A percentile compares a stretch with the other conserved stretches of the same genome.
phyloP scores from a whole-genome alignment of 1,140 invertebrate genomes.

The Penaeus indicus region DNA sequence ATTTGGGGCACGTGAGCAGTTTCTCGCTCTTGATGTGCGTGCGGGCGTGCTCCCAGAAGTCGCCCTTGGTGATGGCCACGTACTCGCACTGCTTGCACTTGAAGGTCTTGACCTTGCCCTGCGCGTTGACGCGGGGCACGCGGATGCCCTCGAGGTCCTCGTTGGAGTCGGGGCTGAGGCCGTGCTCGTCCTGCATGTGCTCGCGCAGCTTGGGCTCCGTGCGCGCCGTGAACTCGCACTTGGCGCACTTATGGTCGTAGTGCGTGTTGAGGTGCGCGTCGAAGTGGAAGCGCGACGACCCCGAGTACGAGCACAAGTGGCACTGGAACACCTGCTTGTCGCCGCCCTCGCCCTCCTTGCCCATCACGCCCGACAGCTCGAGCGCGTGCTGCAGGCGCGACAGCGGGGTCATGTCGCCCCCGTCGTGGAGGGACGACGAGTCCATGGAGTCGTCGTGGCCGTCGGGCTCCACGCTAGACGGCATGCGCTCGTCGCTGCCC shows the following conservation, averaged over 20 bases:
- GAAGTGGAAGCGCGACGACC: conserved; percentile 71
- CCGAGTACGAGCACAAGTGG: conserved; percentile 70
- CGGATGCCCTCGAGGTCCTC: conserved; percentile 78
- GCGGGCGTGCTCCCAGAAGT: conserved; percentile 93
- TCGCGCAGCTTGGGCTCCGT: conserved; percentile 75
- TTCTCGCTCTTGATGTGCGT: conserved; percentile 94
- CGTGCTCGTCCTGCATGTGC: conserved; percentile 74
- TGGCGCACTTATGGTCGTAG: conserved; percentile 71
- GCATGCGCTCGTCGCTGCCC: conserved; percentile 34
- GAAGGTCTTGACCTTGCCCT: conserved; percentile 84
- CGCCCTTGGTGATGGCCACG: conserved; percentile 86
- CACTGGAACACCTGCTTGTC: conserved; percentile 68
- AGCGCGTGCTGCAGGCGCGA: conserved; percentile 67
- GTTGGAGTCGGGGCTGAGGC: conserved; percentile 70
- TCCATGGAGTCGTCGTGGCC: conserved; percentile 38
- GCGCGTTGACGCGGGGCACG: conserved; percentile 79
- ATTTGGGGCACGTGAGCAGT: conserved; percentile 89
- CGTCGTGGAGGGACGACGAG: conserved; percentile 18
- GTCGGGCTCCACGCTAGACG: conserved; percentile 41
- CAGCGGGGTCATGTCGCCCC: conserved; percentile 62
- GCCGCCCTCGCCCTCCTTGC: conserved; percentile 31
- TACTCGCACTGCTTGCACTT: conserved; percentile 94
- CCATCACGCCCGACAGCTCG: conserved; percentile 58
- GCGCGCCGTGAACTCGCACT: conserved; percentile 76
- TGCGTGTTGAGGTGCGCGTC: conserved; percentile 74